Base-by-base conservation (phyloP, 2,113 vertebrate genomes). In the Pandion haliaetus region DNA sequence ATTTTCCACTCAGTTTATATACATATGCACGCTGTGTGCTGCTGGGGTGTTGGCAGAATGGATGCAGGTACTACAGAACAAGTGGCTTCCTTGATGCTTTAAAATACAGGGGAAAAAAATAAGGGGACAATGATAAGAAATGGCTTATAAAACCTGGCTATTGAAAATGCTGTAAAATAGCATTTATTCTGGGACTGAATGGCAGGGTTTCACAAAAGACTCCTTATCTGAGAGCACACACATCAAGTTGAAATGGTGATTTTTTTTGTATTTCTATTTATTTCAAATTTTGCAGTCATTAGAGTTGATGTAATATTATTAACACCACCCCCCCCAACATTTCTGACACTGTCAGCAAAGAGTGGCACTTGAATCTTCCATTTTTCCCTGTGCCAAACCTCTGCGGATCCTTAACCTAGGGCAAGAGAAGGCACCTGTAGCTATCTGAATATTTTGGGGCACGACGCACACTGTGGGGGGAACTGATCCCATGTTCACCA, bases 1-100 rank as follows among this genome's bases (percentile, higher is more conserved):
- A 97, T 94, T 96, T 97, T 96, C 93, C 95, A 82, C 87, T 93
- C 45, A 8, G 73, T 49, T 92, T 58, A 40, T 57, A 86, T 88
- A 65, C 49, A 80, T 86, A 92, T 70, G 70, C 34, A 93, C 87
- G 88, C 66, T 90, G 34, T 59, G 77, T 77, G 86, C 69, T 86
- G 57, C 91, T 59, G 73, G 66, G 62, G 17, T 62, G 70, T 79
- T 93, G 78, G 62, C 79, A 82, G 82, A 63, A 24, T 23, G 54
- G 54, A 45, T 82, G 20, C 62, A 91, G 78, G 36, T 88, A 65
- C 42, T 79, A 55, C n/a, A 66, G 82, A 81, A 65, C 28, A 38
- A 84, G 47, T 36, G 70, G 34, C 31, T 84, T 91, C 50, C 63
- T 78, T 25, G 12, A 21, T 59, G 42, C 54, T 82, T 79, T 74